Conservation (phyloP, 2,888 invertebrate species). For the Ommatoiulus sabulosus region DNA sequence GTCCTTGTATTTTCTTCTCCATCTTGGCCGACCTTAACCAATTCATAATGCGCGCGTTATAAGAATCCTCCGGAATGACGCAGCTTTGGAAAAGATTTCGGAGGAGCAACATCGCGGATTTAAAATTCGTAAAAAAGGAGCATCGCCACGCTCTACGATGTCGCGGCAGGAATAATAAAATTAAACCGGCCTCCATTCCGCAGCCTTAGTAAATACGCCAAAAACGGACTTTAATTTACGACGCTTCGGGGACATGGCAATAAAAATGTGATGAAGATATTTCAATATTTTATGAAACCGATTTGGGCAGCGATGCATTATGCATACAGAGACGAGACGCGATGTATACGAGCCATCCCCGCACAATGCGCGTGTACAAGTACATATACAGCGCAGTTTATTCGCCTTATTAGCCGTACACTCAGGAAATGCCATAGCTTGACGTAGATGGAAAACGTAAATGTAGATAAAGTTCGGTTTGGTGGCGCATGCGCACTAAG, state of each 20-base stretch:
- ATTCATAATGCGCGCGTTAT: not conserved
- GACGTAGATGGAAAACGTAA: no score
- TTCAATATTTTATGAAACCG: constrained; percentile 34
- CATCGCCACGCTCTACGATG: not conserved
- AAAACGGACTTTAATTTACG: constrained; percentile 27
- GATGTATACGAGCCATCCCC: not conserved
- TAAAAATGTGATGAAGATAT: constrained; percentile 34
- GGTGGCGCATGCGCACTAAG: no score
- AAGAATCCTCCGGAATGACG: not conserved
- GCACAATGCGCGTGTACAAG: not conserved
- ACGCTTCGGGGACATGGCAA: not conserved
- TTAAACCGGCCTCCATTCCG: not conserved
- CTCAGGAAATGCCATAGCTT: no score
- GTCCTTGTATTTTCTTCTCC: not conserved
- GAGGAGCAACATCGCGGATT: not conserved
- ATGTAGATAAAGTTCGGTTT: no score
- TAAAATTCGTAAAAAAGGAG: constrained; percentile 26
- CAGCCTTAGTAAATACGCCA: no score
- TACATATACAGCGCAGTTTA: no score
- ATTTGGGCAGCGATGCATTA: constrained; percentile 34
- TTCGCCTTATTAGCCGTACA: not conserved
- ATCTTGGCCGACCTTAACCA: not conserved
- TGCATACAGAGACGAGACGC: not conserved
- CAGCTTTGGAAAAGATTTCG: not conserved
- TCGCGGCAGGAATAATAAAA: not conserved